Base-by-base conservation (phyloP, 2,888 invertebrate genomes). In the Sisyra nigra region DNA sequence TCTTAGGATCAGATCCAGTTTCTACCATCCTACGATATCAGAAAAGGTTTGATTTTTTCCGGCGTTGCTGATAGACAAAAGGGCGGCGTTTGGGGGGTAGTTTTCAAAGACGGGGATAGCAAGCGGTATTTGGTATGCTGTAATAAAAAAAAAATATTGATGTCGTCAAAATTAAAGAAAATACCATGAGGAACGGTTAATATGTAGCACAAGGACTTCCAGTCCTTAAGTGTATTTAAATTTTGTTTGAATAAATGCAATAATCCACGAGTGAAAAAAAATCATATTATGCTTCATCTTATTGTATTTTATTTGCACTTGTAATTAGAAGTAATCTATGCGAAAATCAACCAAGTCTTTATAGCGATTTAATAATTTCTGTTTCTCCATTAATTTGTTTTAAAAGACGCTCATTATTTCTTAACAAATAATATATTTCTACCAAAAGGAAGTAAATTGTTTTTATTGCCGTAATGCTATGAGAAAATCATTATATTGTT, bases 21-120 rank as follows among this genome's bases (percentile, higher is more conserved):
- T 85, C 84, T 84, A 85, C 84, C 84, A 85, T 85, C 80, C 84
- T 85, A 85, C 60, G 70, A 58, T 67, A 55, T 62, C 60, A 54
- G 51, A 48, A 52, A 48, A 48, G 49, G 48, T 48, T 48, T 48
- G 35, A 48, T 48, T 50, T 44, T 45, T 45, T 41, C 46, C 47
- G n/a, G 43, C 49, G 47, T 46, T 34, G 35, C 29, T 40, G 40
- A 46, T 33, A 41, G 29, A 34, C 32, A 41, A 39, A 24, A 39
- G 35, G 36, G 45, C 44, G 37, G 46, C 43, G 39, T 44, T 36
- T 45, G 43, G 48, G n/a, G 52, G 54, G 57, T 58, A 57, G 57
- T 55, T 55, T 49, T 53, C 53, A 59, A 44, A 54, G 57, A 57
- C 58, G 58, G 55, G 57, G 57, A 57, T 54, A 55, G 48, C 49